Evolutionary conservation across 1,140 invertebrate genomes (phyloP).

Genomic region (Parasteatoda tepidariorum): DNA sequence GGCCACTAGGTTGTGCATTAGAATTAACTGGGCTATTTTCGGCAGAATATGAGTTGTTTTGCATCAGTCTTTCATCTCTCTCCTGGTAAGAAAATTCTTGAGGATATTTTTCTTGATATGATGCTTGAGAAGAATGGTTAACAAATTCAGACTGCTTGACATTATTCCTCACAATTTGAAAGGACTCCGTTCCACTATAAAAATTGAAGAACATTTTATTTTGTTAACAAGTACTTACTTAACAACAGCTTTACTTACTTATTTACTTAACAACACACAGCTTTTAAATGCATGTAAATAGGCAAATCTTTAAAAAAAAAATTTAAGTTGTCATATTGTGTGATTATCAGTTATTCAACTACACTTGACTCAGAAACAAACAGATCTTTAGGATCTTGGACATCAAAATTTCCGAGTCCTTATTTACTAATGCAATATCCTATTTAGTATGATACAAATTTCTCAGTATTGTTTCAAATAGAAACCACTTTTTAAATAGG

Average conservation of each 20-base stretch:
- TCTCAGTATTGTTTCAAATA: no score
- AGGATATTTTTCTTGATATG: constrained; percentile 17
- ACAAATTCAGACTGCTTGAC: constrained; percentile 16
- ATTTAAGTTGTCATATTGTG: no score
- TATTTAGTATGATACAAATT: no score
- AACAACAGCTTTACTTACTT: neutral
- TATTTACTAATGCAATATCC: no score
- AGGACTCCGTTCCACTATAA: constrained; percentile 27
- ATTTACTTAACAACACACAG: no score
- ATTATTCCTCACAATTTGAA: neutral
- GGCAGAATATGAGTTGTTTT: constrained; percentile 1
- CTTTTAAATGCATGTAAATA: neutral
- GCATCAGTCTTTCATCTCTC: constrained; percentile 25
- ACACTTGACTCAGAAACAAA: no score
- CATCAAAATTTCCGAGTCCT: no score
- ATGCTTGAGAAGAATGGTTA: constrained; percentile 25
- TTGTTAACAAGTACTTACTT: neutral
- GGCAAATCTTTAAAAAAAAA: no score
- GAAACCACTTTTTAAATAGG: no score
- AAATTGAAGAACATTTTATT: neutral
- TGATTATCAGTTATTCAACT: no score
- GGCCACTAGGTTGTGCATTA: neutral
- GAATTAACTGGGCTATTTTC: constrained; percentile 32
- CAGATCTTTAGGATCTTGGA: no score
- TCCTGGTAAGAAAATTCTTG: constrained; percentile 29